These are phyloP conservation scores for Pasiphila rectangulata DNA, from an alignment of 2,888 invertebrate genomes.

Conservation along the genomic window DNA sequence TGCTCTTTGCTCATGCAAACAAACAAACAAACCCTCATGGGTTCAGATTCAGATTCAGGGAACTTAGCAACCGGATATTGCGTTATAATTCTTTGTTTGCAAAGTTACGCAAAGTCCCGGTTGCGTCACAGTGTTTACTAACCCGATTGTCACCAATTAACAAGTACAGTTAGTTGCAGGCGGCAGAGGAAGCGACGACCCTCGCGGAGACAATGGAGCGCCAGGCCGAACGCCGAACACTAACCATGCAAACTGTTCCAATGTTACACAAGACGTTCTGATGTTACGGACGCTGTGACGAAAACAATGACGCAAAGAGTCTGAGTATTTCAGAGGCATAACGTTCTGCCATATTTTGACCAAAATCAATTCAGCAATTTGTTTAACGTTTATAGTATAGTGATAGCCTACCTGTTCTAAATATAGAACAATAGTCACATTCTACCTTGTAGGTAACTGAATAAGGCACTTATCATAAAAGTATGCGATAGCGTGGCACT, in stretches of 20 bases:
- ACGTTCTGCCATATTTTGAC: neutral
- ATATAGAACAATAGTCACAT: no score
- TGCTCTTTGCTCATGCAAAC: no score
- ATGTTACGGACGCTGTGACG: slow-evolving; percentile 21
- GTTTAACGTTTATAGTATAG: no score
- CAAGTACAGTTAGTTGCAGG: slow-evolving; percentile 24
- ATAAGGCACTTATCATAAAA: neutral
- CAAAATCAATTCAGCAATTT: no score
- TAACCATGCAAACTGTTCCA: neutral
- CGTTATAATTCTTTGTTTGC: slow-evolving; percentile 7
- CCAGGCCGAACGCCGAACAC: neutral
- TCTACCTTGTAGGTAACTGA: neutral
- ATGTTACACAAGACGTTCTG: slow-evolving; percentile 8
- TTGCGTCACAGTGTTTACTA: slow-evolving; percentile 19
- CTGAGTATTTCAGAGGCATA: neutral
- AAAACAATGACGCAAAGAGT: slow-evolving; percentile 21
- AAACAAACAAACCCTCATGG: no score
- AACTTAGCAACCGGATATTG: neutral
- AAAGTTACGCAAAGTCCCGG: slow-evolving; percentile 14
- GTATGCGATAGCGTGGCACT: neutral
- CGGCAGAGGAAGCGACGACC: slow-evolving; percentile 33
- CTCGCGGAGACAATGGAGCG: slow-evolving; percentile 23
- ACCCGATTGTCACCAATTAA: slow-evolving; percentile 27
- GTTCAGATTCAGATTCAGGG: neutral
- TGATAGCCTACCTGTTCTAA: no score